Evolutionary conservation across 2,888 invertebrate genomes (phyloP).

Genomic region (Melieria crassipennis): DNA sequence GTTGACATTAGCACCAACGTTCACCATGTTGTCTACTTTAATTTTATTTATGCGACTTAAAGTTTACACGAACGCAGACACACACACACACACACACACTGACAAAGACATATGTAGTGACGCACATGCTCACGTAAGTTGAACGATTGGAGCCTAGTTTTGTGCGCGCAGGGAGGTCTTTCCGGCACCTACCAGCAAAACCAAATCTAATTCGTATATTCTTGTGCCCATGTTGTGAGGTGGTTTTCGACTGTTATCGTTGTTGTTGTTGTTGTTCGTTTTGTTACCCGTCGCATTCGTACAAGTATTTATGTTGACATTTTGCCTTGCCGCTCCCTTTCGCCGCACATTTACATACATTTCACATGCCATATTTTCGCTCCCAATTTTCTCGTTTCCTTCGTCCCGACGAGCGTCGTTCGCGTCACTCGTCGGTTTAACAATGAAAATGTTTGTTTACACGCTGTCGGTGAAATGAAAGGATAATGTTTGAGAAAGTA

Average conservation of each 20-base stretch:
- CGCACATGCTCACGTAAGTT: not conserved
- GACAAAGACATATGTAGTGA: not conserved
- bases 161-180: not conserved
- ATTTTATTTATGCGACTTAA: slow-evolving; percentile 29
- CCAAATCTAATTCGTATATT: slow-evolving; percentile 44
- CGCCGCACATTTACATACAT: not conserved
- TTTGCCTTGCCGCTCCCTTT: slow-evolving; percentile 1
- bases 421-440: not conserved
- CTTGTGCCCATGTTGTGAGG: slow-evolving; percentile 57
- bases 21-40: slow-evolving; percentile 9
- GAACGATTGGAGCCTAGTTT: not conserved
- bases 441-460: slow-evolving; percentile 29
- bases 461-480: slow-evolving; percentile 34
- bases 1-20: not conserved
- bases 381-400: not conserved
- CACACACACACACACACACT: not conserved
- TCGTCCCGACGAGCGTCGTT: not conserved
- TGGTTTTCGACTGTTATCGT: slow-evolving; percentile 45
- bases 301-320: slow-evolving; percentile 3
- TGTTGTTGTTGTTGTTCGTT: not conserved
- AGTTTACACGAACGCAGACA: slow-evolving; percentile 15
- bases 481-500: slow-evolving; percentile 37
- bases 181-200: not conserved
- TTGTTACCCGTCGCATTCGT: not conserved
- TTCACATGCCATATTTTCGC: too few relatives aligned